These are phyloP conservation scores for Cyprinella venusta DNA, from an alignment of 2,797 vertebrate species.

Conservation along the genomic window DNA sequence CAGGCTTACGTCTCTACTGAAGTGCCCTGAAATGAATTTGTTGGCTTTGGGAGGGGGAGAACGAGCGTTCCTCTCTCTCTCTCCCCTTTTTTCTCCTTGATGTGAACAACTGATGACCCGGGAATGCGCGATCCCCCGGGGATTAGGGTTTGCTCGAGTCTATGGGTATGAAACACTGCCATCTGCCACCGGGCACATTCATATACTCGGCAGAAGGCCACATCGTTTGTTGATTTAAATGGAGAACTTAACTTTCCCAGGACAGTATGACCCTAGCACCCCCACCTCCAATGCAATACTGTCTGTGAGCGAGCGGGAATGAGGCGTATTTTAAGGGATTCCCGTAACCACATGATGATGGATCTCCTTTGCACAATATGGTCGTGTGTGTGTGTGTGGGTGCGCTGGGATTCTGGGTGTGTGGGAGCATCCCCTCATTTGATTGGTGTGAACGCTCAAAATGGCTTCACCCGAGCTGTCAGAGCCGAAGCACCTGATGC, in stretches of 20 bases:
- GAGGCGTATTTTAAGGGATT: slow-evolving; percentile 62
- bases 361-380: slow-evolving; percentile 61
- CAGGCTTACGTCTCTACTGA: slow-evolving; percentile 51
- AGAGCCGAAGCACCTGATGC: neutral
- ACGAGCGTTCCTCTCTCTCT: slow-evolving; percentile 35
- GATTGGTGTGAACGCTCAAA: slow-evolving; percentile 38
- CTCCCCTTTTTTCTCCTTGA: slow-evolving; percentile 54
- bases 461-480: slow-evolving; percentile 32
- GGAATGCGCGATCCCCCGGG: slow-evolving; percentile 61
- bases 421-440: slow-evolving; percentile 26
- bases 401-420: slow-evolving; percentile 45
- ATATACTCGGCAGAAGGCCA: slow-evolving; percentile 67
- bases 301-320: slow-evolving; percentile 60
- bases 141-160: slow-evolving; percentile 62
- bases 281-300: slow-evolving; percentile 59
- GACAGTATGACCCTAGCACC: slow-evolving; percentile 64
- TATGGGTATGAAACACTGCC: slow-evolving; percentile 66
- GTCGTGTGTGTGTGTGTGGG: slow-evolving; percentile 35
- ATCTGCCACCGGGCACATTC: slow-evolving; percentile 69
- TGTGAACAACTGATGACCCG: slow-evolving; percentile 68
- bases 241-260: slow-evolving; percentile 70
- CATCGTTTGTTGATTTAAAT: slow-evolving; percentile 68
- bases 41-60: slow-evolving; percentile 57
- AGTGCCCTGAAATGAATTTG: slow-evolving; percentile 59
- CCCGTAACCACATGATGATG: slow-evolving; percentile 62